These are phyloP conservation scores for Hyles vespertilio DNA, from an alignment of 1,140 invertebrate species.

Conservation along the genomic window DNA sequence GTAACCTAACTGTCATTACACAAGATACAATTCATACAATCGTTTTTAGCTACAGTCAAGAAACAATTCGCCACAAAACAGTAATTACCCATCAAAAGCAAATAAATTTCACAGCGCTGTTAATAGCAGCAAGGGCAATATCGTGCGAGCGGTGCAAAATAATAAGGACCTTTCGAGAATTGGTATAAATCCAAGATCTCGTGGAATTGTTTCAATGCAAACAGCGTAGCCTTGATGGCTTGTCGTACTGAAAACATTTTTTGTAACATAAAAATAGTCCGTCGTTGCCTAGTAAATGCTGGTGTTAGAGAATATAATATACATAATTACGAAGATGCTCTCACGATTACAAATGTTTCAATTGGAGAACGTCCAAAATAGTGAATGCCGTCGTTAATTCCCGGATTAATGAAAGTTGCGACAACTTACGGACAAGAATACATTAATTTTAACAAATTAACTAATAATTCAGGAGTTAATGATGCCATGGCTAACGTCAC, in stretches of 20 bases:
- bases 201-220: background rate
- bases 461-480: constrained; percentile 1
- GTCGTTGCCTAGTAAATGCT: constrained; percentile 45
- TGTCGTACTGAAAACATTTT: constrained; percentile 27
- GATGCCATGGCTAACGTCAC: background rate
- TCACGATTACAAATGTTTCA: constrained; percentile 44
- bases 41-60: no score
- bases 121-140: no score
- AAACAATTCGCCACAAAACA: no score
- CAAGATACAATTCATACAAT: no score
- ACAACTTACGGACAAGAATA: constrained; percentile 24
- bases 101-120: no score
- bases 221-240: constrained; percentile 19
- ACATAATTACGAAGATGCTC: constrained; percentile 62
- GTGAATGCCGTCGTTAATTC: constrained; percentile 54
- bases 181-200: constrained; percentile 2
- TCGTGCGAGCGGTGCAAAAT: no score
- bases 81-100: no score
- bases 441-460: constrained; percentile 24
- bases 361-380: constrained; percentile 66
- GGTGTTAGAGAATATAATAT: constrained; percentile 59
- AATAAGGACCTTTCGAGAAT: background rate
- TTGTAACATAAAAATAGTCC: constrained; percentile 45
- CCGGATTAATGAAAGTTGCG: constrained; percentile 58
- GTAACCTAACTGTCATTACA: no score